Percentiles rank a stretch among this genome's conserved stretches.
phyloP scores from a whole-genome alignment of 2,113 vertebrate species.

The human region GRCh38 chr7:20224001-20224500 shows the following conservation, averaged over 20 bases:
- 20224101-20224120: not conserved
- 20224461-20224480: not conserved
- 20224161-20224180: conserved; percentile 43
- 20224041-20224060: not conserved
- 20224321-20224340: not conserved
- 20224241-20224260: not conserved
- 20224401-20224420: not conserved
- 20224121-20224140: not conserved
- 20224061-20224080: not conserved
- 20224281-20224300: not conserved
- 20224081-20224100: not conserved
- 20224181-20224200: not conserved
- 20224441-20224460: not conserved
- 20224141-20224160: conserved; percentile 46
- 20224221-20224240: not conserved
- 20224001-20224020: not conserved
- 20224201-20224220: not conserved
- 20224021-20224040: not conserved
- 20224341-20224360: not conserved
- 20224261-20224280: not conserved
- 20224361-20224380: not conserved
- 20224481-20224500: not conserved
- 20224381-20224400: not conserved
- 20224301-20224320: not conserved
- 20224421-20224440: not conserved